Base-by-base conservation (phyloP, 1,140 invertebrate genomes). In the Leucophenga varia region DNA sequence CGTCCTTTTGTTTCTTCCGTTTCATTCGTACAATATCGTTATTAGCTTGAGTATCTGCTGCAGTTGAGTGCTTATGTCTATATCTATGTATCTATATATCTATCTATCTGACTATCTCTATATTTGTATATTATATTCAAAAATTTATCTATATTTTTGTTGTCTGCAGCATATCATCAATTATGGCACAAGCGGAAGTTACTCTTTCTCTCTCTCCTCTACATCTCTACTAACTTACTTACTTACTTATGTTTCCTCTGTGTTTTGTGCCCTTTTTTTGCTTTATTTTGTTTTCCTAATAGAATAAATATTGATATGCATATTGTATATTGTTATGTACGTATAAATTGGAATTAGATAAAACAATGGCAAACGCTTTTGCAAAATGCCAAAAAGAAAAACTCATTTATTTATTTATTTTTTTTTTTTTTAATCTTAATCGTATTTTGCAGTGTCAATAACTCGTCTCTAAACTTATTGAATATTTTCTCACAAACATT, bases 131-230 rank as follows among this genome's bases (percentile, higher is more conserved):
- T n/a, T n/a, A n/a, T n/a, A n/a, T n/a, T n/a, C 31, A n/a, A 34
- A n/a, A n/a, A 34, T 34, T n/a, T 34, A 34, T 34, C 6, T 34
- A 34, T 34, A 14, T 8, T 13, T 6, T n/a, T 4, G 6, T 4
- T 34, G 31, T 14, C 28, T 39, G 48, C 42, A 61, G 47, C 52
- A 49, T 43, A 65, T 67, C 61, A 65, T 65, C 61, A 65, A 65
- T 65, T 65, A 67, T 67, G 59, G 52, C 49, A n/a, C n/a, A 31
- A 63, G 51, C 61, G 61, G 61, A 65, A 63, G 63, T 51, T 32
- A 49, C 50, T 59, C 59, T 67, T 53, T 25, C 22, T 25, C 10
- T 10, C 5, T 6, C 5, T 25, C 22, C 22, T 25, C 5, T 25
- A 25, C 10, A 25, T 25, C 5, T 25, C 22, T 25, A 10, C 10